phyloP scores from a whole-genome alignment of 2,113 vertebrate species.

The Amphiprion ocellaris region DNA sequence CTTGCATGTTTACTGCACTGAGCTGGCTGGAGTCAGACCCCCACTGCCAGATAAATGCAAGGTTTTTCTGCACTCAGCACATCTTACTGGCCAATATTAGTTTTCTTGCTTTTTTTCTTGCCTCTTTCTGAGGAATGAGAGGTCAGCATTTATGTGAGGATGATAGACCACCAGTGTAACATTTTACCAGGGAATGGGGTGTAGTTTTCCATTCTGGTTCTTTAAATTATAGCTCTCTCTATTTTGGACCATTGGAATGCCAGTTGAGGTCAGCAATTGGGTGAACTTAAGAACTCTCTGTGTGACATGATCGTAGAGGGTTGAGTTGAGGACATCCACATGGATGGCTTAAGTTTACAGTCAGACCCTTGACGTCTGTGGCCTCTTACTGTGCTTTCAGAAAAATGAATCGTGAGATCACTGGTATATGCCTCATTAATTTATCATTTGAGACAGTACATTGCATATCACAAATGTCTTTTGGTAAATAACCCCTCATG shows the following conservation, averaged over 20 bases:
- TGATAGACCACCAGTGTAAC: constrained; percentile 56
- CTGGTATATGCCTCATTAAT: neutral
- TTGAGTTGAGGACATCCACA: constrained; percentile 51
- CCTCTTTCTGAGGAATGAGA: constrained; percentile 24
- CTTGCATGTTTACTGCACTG: constrained; percentile 67
- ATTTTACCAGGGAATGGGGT: constrained; percentile 40
- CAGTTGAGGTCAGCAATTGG: constrained; percentile 65
- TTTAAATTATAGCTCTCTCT: constrained; percentile 76
- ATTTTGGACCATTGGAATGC: constrained; percentile 77
- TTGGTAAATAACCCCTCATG: neutral
- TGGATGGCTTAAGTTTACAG: constrained; percentile 11
- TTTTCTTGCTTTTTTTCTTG: constrained; percentile 35
- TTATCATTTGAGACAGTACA: neutral
- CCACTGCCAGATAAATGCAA: constrained; percentile 64
- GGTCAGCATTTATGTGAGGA: constrained; percentile 64
- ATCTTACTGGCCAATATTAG: constrained; percentile 55
- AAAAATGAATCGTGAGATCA: neutral
- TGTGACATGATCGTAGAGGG: neutral
- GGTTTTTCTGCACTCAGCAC: constrained; percentile 62
- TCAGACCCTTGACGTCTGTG: constrained; percentile 7
- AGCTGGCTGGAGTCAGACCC: constrained; percentile 57
- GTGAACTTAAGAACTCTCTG: constrained; percentile 33
- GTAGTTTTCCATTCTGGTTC: constrained; percentile 56
- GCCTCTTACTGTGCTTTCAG: neutral
- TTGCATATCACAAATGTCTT: neutral